These are phyloP conservation scores for Sesia apiformis DNA, from an alignment of 2,888 invertebrate species.

Conservation along the genomic window DNA sequence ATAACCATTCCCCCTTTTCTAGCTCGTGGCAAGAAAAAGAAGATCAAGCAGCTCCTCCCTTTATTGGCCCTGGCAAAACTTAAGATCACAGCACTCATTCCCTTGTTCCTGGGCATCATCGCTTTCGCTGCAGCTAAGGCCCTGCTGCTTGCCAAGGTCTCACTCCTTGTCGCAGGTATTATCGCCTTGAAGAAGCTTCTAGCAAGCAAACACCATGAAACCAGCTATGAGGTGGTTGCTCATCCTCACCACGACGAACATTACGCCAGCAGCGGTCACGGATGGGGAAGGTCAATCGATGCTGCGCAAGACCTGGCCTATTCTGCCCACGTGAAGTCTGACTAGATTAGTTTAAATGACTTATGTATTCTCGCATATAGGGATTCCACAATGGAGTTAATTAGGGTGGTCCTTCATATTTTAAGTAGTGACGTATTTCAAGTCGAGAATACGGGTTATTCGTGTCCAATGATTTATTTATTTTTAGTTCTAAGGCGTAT, in stretches of 20 bases:
- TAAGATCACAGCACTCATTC: slow-evolving; percentile 85
- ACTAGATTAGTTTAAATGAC: slow-evolving; percentile 22
- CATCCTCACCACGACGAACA: slow-evolving; percentile 78
- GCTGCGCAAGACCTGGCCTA: slow-evolving; percentile 76
- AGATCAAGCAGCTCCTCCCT: slow-evolving; percentile 83
- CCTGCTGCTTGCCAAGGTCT: slow-evolving; percentile 86
- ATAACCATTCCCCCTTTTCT: slow-evolving; percentile 15
- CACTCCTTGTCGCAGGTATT: slow-evolving; percentile 84
- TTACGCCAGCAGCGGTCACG: slow-evolving; percentile 68
- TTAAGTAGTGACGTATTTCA: slow-evolving; percentile 9
- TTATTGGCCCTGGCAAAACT: slow-evolving; percentile 84
- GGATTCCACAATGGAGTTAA: slow-evolving; percentile 20
- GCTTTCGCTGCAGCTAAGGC: slow-evolving; percentile 91
- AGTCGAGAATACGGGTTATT: slow-evolving; percentile 8
- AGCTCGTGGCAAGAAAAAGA: slow-evolving; percentile 88
- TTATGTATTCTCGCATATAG: not conserved
- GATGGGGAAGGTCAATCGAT: slow-evolving; percentile 78
- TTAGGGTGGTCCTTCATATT: slow-evolving; percentile 25
- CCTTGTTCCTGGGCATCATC: slow-evolving; percentile 81
- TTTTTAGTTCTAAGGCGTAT: slow-evolving; percentile 48
- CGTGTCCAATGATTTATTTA: slow-evolving; percentile 37
- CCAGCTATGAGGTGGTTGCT: slow-evolving; percentile 85
- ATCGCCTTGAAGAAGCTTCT: slow-evolving; percentile 81
- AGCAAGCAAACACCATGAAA: slow-evolving; percentile 78
- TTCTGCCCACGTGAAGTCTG: slow-evolving; percentile 67